phyloP scores from a whole-genome alignment of 2,797 vertebrate genomes.

The Lutra lutra region DNA sequence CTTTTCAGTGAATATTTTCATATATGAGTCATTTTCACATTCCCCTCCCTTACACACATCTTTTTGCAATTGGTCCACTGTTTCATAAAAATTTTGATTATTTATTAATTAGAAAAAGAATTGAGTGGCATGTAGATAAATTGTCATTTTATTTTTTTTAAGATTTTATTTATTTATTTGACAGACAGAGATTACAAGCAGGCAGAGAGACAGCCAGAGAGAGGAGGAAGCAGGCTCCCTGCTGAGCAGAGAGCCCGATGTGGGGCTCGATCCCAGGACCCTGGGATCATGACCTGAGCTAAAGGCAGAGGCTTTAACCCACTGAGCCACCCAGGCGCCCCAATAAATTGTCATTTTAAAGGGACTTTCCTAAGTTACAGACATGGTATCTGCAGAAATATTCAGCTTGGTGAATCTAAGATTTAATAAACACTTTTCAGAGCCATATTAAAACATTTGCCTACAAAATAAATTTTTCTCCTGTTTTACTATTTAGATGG shows the following conservation, averaged over 20 bases:
- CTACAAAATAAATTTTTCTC: background rate
- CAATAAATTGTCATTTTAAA: background rate
- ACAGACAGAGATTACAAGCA: too few species aligned
- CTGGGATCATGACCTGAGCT: too few species aligned
- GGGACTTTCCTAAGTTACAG: background rate
- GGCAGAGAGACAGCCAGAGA: too few species aligned
- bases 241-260: too few species aligned
- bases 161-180: too few species aligned
- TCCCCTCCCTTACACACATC: background rate
- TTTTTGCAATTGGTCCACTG: background rate
- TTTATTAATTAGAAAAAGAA: constrained; percentile 7
- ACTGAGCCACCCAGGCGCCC: too few species aligned
- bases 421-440: background rate
- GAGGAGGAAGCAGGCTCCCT: too few species aligned
- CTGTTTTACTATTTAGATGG: background rate
- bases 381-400: background rate
- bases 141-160: background rate
- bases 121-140: background rate
- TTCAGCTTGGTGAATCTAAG: background rate
- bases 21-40: background rate
- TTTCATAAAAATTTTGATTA: background rate
- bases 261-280: too few species aligned
- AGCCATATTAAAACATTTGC: background rate
- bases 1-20: background rate
- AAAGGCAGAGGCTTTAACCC: too few species aligned